These are phyloP conservation scores for Eupeodes luniger DNA, from an alignment of 2,888 invertebrate genomes.

Conservation along the genomic window DNA sequence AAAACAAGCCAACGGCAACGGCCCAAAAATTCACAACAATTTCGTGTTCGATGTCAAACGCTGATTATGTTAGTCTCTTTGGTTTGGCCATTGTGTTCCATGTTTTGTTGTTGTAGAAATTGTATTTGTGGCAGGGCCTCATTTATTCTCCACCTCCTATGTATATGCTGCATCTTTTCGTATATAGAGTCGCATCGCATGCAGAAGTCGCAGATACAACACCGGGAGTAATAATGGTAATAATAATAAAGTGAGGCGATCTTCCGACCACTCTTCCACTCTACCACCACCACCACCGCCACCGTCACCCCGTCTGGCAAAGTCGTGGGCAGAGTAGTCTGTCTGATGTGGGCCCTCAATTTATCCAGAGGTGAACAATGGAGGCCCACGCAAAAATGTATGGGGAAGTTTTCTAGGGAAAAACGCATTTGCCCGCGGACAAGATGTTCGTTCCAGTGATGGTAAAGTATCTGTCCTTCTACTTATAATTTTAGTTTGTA, in stretches of 20 bases:
- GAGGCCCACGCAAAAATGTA: conserved; percentile 66
- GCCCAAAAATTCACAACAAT: conserved; percentile 62
- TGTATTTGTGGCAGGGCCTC: conserved; percentile 38
- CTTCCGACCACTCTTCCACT: conserved; percentile 61
- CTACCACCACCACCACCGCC: background rate
- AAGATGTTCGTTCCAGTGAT: conserved; percentile 40
- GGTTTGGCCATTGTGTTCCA: conserved; percentile 61
- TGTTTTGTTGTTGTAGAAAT: conserved; percentile 9
- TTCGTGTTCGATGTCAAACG: conserved; percentile 76
- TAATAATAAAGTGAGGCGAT: conserved; percentile 74
- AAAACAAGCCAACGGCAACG: background rate
- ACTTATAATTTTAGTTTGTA: conserved; percentile 3
- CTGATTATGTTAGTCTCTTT: conserved; percentile 70
- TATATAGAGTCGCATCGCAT: background rate
- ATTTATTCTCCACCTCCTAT: conserved; percentile 63
- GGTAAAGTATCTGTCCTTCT: conserved; percentile 24
- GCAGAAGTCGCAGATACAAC: background rate
- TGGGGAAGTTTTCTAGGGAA: conserved; percentile 35
- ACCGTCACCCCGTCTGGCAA: background rate
- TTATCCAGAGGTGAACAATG: conserved; percentile 56
- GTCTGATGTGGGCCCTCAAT: conserved; percentile 8
- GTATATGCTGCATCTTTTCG: background rate
- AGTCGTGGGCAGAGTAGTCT: background rate
- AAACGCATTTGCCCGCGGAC: conserved; percentile 45
- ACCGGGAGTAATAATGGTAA: conserved; percentile 64